These are phyloP conservation scores for Toxotes lorentzi DNA, from an alignment of 2,797 vertebrate species.

Conservation along the genomic window DNA sequence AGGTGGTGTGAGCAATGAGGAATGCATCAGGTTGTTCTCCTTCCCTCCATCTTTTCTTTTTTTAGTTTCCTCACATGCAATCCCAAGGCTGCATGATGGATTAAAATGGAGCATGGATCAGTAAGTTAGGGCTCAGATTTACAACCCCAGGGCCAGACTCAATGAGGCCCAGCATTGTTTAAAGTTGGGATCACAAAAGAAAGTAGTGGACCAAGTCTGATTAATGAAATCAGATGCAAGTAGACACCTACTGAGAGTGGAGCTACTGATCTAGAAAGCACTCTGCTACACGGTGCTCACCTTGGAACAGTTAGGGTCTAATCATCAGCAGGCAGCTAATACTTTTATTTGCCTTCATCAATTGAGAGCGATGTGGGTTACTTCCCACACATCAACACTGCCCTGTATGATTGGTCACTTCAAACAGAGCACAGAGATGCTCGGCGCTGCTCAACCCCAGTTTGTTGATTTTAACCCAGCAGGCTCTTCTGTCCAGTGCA, in stretches of 20 bases:
- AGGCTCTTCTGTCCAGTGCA: background rate
- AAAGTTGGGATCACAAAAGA: constrained; percentile 54
- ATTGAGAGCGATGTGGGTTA: constrained; percentile 23
- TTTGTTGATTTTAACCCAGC: constrained; percentile 22
- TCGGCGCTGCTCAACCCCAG: background rate
- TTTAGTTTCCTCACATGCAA: background rate
- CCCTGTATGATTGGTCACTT: constrained; percentile 8
- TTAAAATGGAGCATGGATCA: constrained; percentile 64
- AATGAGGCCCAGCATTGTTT: constrained; percentile 59
- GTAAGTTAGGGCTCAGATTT: constrained; percentile 54
- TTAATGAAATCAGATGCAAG: constrained; percentile 56
- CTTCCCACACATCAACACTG: constrained; percentile 27
- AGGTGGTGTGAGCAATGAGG: constrained; percentile 31
- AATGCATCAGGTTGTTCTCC: constrained; percentile 42
- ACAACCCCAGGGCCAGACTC: constrained; percentile 48
- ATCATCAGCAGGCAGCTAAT: constrained; percentile 32
- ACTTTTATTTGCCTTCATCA: constrained; percentile 51
- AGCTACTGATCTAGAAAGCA: constrained; percentile 50
- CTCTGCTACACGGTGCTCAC: constrained; percentile 21
- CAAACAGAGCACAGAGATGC: constrained; percentile 17
- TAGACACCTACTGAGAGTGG: constrained; percentile 55
- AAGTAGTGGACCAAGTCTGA: constrained; percentile 50
- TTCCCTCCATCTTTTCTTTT: constrained; percentile 16
- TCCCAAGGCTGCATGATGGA: constrained; percentile 62
- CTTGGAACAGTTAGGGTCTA: constrained; percentile 38